These are phyloP conservation scores for Epinotia brunnichana DNA, from an alignment of 2,888 invertebrate species.

Conservation along the genomic window DNA sequence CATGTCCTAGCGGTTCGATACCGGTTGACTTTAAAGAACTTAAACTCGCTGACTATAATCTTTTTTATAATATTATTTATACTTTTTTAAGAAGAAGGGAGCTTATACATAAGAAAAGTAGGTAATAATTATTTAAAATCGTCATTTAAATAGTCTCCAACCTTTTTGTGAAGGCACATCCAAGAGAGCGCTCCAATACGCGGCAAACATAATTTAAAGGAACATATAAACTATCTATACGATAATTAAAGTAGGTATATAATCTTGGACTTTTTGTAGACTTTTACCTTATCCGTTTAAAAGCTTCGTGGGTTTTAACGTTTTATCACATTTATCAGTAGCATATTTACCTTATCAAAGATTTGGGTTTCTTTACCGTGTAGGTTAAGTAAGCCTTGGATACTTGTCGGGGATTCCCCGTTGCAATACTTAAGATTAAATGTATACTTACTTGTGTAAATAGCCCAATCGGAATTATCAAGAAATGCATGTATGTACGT, in stretches of 20 bases:
- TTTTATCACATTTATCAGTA: neutral
- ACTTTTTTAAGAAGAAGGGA: too few species aligned
- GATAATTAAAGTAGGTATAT: neutral
- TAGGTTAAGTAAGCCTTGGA: neutral
- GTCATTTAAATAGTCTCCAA: too few species aligned
- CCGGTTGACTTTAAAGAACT: slow-evolving; percentile 30
- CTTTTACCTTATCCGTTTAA: slow-evolving; percentile 10
- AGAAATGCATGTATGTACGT: slow-evolving; percentile 7
- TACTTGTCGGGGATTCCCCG: slow-evolving; percentile 24
- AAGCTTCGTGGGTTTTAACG: slow-evolving; percentile 1
- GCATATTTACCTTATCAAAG: slow-evolving; percentile 2
- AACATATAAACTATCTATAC: too few species aligned
- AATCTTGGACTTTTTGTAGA: too few species aligned
- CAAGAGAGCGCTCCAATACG: too few species aligned
- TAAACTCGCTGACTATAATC: slow-evolving; percentile 23
- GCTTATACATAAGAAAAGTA: too few species aligned
- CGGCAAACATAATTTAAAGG: too few species aligned
- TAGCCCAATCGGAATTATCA: slow-evolving; percentile 1
- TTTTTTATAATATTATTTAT: neutral
- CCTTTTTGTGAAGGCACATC: too few species aligned
- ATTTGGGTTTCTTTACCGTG: neutral
- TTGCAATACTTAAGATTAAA: neutral
- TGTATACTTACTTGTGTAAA: neutral
- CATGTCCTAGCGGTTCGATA: slow-evolving; percentile 32
- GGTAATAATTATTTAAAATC: too few species aligned